phyloP scores from a whole-genome alignment of 2,888 invertebrate genomes.

The Agrochola litura region DNA sequence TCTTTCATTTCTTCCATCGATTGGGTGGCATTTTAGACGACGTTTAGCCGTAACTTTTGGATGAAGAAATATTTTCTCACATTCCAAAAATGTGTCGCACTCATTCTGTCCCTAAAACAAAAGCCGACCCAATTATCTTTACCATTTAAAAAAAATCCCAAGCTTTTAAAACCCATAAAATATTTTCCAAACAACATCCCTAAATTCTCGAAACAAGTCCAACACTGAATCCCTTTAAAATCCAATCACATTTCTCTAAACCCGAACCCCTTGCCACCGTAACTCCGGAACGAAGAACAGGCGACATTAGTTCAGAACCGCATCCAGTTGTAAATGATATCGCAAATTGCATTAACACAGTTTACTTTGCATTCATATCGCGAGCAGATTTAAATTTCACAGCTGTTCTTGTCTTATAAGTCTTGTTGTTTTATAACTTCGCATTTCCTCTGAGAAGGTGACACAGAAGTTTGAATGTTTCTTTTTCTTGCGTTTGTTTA shows the following conservation, averaged over 20 bases:
- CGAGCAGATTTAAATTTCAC: constrained; percentile 67
- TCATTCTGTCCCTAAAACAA: not conserved
- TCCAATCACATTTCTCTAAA: constrained; percentile 29
- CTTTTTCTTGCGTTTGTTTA: constrained; percentile 47
- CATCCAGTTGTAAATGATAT: constrained; percentile 79
- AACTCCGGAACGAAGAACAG: constrained; percentile 51
- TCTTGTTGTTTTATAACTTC: constrained; percentile 63
- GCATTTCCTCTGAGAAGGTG: constrained; percentile 56
- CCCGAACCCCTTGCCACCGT: constrained; percentile 23
- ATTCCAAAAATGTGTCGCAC: not conserved
- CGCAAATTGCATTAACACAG: constrained; percentile 82
- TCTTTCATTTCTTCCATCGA: not conserved
- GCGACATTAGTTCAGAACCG: constrained; percentile 78
- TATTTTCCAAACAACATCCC: not conserved
- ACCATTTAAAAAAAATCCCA: not conserved
- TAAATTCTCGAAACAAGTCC: constrained; percentile 30
- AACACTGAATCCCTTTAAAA: constrained; percentile 29
- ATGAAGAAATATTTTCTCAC: not conserved
- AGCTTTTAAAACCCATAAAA: constrained; percentile 7
- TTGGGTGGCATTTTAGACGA: not conserved
- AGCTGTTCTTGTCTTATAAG: constrained; percentile 63
- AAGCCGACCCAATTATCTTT: not conserved
- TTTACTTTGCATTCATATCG: constrained; percentile 75
- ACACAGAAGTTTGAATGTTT: constrained; percentile 55
- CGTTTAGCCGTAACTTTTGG: not conserved